Evolutionary conservation across 2,113 vertebrate species (phyloP).

Genomic region (Sceloporus tristichus): DNA sequence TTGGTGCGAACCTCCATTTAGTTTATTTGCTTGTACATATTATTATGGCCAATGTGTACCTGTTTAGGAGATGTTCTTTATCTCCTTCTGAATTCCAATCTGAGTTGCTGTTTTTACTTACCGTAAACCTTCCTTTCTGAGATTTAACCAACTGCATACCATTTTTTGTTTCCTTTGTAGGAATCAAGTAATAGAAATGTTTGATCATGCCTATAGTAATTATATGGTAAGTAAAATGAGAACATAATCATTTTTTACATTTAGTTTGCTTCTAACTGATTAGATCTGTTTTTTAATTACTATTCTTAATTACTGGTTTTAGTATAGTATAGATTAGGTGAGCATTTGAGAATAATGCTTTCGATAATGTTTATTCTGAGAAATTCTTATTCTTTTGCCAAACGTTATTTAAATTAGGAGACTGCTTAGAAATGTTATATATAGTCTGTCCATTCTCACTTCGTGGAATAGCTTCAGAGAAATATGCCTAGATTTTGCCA

Average conservation of each 20-base stretch:
- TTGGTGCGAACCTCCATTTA: neutral
- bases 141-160: neutral
- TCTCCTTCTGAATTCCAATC: neutral
- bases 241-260: neutral
- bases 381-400: no score
- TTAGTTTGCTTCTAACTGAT: neutral
- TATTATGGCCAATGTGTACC: accelerated
- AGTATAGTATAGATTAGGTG: neutral
- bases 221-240: slow-evolving; percentile 91
- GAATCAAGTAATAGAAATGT: slow-evolving; percentile 99
- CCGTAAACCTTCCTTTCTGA: neutral
- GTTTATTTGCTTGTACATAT: neutral
- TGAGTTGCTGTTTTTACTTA: neutral
- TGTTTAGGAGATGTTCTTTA: neutral
- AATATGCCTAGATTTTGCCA: neutral
- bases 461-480: neutral
- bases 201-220: slow-evolving; percentile 98
- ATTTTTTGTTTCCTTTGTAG: slow-evolving; percentile 73
- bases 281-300: slow-evolving; percentile 2
- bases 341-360: neutral
- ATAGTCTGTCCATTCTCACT: neutral
- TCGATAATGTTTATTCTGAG: neutral
- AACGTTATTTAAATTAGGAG: no score
- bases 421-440: neutral
- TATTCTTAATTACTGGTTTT: neutral